phyloP scores from a whole-genome alignment of 1,140 invertebrate genomes.

The Calosoma granatense region DNA sequence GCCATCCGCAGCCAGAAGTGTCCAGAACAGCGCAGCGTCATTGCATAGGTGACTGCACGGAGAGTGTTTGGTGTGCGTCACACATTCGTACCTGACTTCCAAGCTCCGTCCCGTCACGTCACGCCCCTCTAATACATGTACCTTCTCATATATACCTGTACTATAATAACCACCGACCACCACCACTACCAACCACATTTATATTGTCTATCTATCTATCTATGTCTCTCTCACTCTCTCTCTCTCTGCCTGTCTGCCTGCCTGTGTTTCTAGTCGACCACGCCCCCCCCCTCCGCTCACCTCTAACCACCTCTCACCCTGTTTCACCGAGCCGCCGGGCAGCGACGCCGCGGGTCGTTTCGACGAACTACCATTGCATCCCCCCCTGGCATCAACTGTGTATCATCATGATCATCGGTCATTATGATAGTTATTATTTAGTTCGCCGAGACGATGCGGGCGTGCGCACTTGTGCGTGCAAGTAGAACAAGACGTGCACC shows the following conservation, averaged over 20 bases:
- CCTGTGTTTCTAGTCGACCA: no score
- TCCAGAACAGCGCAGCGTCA: conserved; percentile 33
- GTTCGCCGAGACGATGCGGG: background rate
- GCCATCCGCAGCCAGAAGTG: conserved; percentile 29
- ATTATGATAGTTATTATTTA: no score
- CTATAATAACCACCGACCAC: conserved; percentile 12
- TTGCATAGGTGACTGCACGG: conserved; percentile 41
- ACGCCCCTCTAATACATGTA: background rate
- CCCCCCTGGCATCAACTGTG: background rate
- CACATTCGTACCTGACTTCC: conserved; percentile 25
- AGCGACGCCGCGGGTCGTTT: no score
- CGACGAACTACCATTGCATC: background rate
- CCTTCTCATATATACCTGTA: background rate
- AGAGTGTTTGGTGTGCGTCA: conserved; percentile 47
- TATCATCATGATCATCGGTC: background rate
- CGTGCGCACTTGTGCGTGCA: background rate
- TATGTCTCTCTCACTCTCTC: no score
- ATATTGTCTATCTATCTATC: no score
- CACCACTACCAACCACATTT: conserved; percentile 15
- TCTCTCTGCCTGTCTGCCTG: no score
- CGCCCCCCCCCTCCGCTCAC: no score
- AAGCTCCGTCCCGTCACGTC: conserved; percentile 35
- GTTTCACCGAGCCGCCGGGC: no score
- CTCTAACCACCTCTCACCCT: no score
- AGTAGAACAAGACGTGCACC: conserved; percentile 27